phyloP scores from a whole-genome alignment of 1,140 invertebrate species.

The Coelopa frigida region DNA sequence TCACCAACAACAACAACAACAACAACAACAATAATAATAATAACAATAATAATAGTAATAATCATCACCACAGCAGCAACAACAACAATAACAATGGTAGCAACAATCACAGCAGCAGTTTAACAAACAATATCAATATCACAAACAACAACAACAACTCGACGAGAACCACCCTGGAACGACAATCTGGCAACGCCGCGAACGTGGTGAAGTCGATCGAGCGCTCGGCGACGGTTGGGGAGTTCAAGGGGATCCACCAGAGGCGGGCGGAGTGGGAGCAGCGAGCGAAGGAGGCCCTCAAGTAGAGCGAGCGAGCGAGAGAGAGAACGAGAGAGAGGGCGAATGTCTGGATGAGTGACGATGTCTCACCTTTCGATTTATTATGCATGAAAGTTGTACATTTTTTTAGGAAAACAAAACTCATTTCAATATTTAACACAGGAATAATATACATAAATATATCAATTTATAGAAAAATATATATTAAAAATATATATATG shows the following conservation, averaged over 20 bases:
- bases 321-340: not conserved
- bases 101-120: conserved; percentile 11
- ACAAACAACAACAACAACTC: conserved; percentile 19
- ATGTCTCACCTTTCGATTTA: too few relatives aligned
- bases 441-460: not conserved
- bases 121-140: conserved; percentile 27
- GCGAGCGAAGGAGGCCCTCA: conserved; percentile 57
- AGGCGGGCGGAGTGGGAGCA: conserved; percentile 67
- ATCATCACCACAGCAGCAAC: conserved; percentile 6
- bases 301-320: conserved; percentile 22
- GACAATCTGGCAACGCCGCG: conserved; percentile 3
- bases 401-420: conserved; percentile 8
- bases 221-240: conserved; percentile 35
- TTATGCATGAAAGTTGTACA: conserved; percentile 12
- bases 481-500: too few relatives aligned
- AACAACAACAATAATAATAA: conserved; percentile 23
- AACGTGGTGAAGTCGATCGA: conserved; percentile 30
- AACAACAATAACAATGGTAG: conserved; percentile 8
- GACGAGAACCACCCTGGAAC: conserved; percentile 5
- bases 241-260: conserved; percentile 63
- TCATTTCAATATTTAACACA: conserved; percentile 3
- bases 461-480: too few relatives aligned
- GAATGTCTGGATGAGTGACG: not conserved
- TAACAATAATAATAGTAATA: conserved; percentile 10
- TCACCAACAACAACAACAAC: conserved; percentile 4